Percentiles rank a stretch among this genome's conserved stretches.
Conservation (phyloP, 2,797 vertebrate species). For the Phalloptychus januarius region DNA sequence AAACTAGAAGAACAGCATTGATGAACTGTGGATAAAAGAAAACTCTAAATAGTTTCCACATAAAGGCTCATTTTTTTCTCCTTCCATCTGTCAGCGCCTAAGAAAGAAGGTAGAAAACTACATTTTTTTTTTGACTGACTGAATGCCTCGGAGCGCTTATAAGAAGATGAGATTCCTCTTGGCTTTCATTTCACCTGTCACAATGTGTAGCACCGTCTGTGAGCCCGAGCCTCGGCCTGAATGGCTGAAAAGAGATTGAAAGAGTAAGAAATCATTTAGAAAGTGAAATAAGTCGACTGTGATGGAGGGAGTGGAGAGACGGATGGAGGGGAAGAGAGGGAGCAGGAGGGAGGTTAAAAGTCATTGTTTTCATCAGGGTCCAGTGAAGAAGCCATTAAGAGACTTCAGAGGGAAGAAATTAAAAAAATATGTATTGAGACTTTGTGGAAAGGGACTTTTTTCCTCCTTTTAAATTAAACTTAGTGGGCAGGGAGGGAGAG, state of each 20-base stretch:
- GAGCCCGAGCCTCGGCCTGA: conserved; percentile 65
- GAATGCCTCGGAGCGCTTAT: conserved; percentile 77
- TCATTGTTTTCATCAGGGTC: conserved; percentile 82
- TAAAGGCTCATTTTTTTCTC: conserved; percentile 46
- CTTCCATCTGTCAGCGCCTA: conserved; percentile 55
- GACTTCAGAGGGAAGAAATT: conserved; percentile 81
- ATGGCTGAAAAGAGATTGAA: conserved; percentile 78
- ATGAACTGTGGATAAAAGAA: conserved; percentile 74
- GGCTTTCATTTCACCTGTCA: conserved; percentile 83
- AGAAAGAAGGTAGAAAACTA: conserved; percentile 54
- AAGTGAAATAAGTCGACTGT: conserved; percentile 77
- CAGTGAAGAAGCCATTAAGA: conserved; percentile 76
- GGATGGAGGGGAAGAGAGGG: conserved; percentile 36
- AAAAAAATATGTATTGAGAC: conserved; percentile 77
- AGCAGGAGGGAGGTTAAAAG: conserved; percentile 72
- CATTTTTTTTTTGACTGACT: conserved; percentile 68
- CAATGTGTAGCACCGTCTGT: conserved; percentile 68
- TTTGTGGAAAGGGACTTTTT: conserved; percentile 58
- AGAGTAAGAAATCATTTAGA: conserved; percentile 80
- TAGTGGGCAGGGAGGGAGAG: conserved; percentile 36
- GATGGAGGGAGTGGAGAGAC: conserved; percentile 57
- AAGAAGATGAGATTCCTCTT: conserved; percentile 83
- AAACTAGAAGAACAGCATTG: conserved; percentile 51
- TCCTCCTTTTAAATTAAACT: conserved; percentile 72
- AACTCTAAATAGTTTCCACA: conserved; percentile 67